These are phyloP conservation scores for Vultur gryphus DNA, from an alignment of 2,797 vertebrate species.

Conservation along the genomic window DNA sequence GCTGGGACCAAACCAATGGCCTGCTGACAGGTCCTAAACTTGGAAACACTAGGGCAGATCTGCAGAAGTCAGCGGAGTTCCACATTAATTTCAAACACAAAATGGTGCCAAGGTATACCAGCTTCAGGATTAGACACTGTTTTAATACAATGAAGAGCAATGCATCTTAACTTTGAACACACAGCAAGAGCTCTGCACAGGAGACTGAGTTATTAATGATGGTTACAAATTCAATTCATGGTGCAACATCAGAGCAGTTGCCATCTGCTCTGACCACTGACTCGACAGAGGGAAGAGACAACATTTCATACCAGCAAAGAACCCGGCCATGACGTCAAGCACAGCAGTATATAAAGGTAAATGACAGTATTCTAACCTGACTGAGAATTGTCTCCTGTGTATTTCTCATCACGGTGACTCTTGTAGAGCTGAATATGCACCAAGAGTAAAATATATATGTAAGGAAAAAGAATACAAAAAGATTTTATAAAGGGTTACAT, in stretches of 20 bases:
- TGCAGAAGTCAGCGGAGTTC: background rate
- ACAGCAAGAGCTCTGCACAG: background rate
- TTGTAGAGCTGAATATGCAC: slow-evolving; percentile 78
- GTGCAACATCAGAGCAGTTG: background rate
- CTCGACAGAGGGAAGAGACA: background rate
- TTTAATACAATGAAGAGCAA: background rate
- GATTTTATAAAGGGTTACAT: background rate
- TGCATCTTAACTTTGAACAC: background rate
- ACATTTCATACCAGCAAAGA: background rate
- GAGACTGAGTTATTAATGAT: background rate
- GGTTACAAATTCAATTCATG: background rate
- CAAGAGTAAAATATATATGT: background rate
- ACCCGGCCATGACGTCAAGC: background rate
- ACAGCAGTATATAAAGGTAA: background rate
- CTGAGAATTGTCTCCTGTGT: slow-evolving; percentile 81
- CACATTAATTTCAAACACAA: background rate
- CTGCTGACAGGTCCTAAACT: background rate
- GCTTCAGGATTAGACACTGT: background rate
- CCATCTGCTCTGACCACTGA: background rate
- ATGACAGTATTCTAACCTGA: slow-evolving; percentile 79
- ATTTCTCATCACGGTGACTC: slow-evolving; percentile 80
- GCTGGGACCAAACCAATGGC: background rate
- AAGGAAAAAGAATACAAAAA: slow-evolving; percentile 43
- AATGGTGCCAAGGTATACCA: background rate
- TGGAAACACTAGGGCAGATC: background rate